These are phyloP conservation scores for Chrysocyon brachyurus DNA, from an alignment of 2,797 vertebrate species.

Conservation along the genomic window DNA sequence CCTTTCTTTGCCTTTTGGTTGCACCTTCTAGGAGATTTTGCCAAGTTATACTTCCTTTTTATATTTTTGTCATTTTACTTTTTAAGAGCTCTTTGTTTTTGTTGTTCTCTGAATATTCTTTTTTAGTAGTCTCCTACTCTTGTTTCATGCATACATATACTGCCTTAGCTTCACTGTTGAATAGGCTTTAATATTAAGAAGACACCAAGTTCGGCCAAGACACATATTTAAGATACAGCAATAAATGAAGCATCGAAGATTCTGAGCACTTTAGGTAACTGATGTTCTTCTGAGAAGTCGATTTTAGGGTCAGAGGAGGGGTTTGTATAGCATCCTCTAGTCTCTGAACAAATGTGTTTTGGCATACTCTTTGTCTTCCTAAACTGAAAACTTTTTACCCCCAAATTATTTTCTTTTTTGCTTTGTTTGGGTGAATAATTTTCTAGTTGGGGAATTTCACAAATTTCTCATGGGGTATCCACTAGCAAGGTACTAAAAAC, in stretches of 20 bases:
- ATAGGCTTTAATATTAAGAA: too few relatives aligned
- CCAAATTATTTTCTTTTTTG: neutral
- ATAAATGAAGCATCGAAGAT: too few relatives aligned
- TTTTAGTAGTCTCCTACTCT: neutral
- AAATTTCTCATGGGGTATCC: neutral
- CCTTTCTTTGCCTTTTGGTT: neutral
- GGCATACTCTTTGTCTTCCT: neutral
- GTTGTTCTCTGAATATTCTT: neutral
- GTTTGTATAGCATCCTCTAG: neutral
- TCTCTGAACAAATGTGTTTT: neutral
- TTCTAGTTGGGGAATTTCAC: neutral
- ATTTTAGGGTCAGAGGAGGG: too few relatives aligned
- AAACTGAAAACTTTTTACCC: neutral
- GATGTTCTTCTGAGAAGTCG: too few relatives aligned
- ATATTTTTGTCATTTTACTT: conserved; percentile 5
- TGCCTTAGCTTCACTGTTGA: too few relatives aligned
- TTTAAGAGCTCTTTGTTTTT: neutral
- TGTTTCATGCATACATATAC: neutral
- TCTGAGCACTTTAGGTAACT: too few relatives aligned
- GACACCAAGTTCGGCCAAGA: too few relatives aligned
- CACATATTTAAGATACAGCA: too few relatives aligned
- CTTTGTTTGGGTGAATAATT: neutral
- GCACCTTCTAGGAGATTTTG: neutral
- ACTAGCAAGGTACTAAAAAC: neutral
- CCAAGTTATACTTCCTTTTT: neutral